Evolutionary conservation across 2,113 vertebrate species (phyloP).

Genomic region (Ceyx cyanopectus): DNA sequence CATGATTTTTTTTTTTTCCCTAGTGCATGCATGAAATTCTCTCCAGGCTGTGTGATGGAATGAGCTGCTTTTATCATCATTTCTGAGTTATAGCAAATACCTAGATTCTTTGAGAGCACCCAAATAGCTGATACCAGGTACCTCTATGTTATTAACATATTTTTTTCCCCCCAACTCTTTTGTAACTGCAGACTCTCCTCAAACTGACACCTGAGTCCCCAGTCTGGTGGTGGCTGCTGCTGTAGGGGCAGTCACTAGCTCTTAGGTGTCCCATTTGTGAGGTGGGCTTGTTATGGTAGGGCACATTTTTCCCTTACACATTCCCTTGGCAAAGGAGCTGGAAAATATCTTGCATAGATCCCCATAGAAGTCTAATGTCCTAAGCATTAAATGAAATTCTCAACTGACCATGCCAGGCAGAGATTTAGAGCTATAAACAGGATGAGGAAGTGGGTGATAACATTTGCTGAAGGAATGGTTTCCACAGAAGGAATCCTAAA

Average conservation of each 20-base stretch:
- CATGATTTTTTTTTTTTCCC: constrained; percentile 14
- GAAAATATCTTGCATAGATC: background rate
- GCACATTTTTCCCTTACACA: background rate
- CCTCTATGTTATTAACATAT: background rate
- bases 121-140: background rate
- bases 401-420: background rate
- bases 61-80: constrained; percentile 55
- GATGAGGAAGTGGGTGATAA: background rate
- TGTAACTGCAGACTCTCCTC: no score
- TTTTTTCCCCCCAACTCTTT: background rate
- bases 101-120: constrained; percentile 28
- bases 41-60: constrained; percentile 65
- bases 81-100: constrained; percentile 32
- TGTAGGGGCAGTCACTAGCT: background rate
- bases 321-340: background rate
- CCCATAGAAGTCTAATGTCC: background rate
- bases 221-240: background rate
- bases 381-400: background rate
- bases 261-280: background rate
- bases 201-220: accelerated
- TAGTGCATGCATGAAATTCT: constrained; percentile 57
- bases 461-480: background rate
- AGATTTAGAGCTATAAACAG: background rate
- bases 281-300: background rate
- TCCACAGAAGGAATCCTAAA: background rate